Evolutionary conservation across 2,113 vertebrate genomes (phyloP), one percentile per base, ranked within the genome.

Genomic region (Amblyopsis rosae): DNA sequence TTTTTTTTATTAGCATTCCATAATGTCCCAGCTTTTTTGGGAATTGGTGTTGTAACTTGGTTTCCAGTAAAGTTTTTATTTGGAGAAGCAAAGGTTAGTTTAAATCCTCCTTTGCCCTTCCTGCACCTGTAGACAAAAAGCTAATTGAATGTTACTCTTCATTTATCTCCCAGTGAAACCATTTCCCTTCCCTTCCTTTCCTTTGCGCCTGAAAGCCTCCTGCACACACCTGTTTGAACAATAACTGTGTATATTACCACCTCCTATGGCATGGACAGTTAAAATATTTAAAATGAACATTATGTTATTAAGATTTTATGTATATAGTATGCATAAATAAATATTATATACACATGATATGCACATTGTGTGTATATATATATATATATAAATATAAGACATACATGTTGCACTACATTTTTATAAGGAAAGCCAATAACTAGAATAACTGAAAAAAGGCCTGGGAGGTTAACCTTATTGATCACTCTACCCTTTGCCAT

Each of bases 331-430:
- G 75, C 71, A 86, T 79, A 87, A 78, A 85, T 83, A 85, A 87
- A 87, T 90, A 91, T 88, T 90, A 80, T 81, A 79, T 88, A 91
- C 88, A 91, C 88, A 91, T 69, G 83, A 87, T 91, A 91, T 90
- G 89, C 82, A 91, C 78, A 90, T 35, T 35, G 3, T 35, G 3
- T 35, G 35, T 35, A 3, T 6, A 3, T 41, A 6, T 41, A 6
- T 41, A 8, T 41, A 8, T 41, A 78, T 72, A 68, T 82, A n/a
- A n/a, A n/a, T 57, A 47, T 80, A 65, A 69, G 81, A 73, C 69
- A 87, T 75, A 67, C 69, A 67, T 69, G 67, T 76, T 75, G 49
- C 72, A 85, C 47, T 26, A 48, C 63, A 49, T 67, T 48, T 76
- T 87, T 86, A 59, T 84, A 72, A 68, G 84, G 50, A 60, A 75